Conservation (phyloP, 92 coral and sea anemone genomes). For the Pocillopora grandis region DNA sequence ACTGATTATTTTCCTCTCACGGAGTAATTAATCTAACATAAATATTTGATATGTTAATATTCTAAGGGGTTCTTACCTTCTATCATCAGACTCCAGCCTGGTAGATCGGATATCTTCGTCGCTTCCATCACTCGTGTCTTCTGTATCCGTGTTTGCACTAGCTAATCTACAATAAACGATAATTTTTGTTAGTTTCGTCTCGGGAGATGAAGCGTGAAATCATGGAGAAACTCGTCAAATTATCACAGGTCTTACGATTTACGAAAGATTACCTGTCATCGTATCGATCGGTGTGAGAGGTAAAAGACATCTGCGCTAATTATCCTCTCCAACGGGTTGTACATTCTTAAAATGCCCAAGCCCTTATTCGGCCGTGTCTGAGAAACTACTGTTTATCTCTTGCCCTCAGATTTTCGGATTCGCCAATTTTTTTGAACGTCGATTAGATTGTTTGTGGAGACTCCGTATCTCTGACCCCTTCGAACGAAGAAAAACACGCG, state of each 20-base stretch:
- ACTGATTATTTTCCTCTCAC: neutral
- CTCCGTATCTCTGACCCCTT: constrained; percentile 12
- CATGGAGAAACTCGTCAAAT: constrained; percentile 15
- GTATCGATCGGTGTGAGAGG: constrained; percentile 16
- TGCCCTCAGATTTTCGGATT: neutral
- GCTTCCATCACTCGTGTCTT: constrained; percentile 43
- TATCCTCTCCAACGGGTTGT: neutral
- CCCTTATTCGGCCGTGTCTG: constrained; percentile 1
- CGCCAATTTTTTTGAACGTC: neutral
- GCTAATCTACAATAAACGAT: neutral
- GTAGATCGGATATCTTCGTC: constrained; percentile 38
- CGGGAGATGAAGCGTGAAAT: constrained; percentile 13
- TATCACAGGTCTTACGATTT: constrained; percentile 13
- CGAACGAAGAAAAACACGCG: constrained; percentile 19
- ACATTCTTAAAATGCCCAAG: constrained; percentile 21
- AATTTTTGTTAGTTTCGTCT: neutral
- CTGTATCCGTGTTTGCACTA: constrained; percentile 38
- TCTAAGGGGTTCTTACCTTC: constrained; percentile 17
- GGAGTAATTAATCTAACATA: neutral
- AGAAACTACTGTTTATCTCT: neutral
- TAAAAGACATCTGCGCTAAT: constrained; percentile 32
- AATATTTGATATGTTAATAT: constrained; percentile 15
- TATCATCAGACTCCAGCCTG: constrained; percentile 32
- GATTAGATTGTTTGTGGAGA: constrained; percentile 2
- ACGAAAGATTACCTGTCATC: constrained; percentile 31